Percentiles rank a stretch among this genome's conserved stretches.
phyloP scores from a whole-genome alignment of 2,888 invertebrate species.

The Meteorus cinctellus region DNA sequence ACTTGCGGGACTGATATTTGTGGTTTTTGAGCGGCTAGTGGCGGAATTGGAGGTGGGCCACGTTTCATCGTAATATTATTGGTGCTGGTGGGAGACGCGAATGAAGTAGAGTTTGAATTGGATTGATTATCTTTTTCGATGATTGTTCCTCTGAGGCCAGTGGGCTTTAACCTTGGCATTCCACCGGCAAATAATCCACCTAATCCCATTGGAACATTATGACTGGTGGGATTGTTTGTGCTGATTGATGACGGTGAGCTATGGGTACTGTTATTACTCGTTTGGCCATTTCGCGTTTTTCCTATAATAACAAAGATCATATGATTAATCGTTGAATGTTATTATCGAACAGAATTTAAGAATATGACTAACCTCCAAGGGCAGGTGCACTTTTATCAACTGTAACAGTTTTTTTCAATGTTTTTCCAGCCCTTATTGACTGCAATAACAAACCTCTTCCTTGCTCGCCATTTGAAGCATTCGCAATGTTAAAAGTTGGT shows the following conservation, averaged over 20 bases:
- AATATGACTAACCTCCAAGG: constrained; percentile 78
- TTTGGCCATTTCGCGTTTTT: constrained; percentile 66
- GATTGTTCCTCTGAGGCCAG: constrained; percentile 74
- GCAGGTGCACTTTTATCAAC: constrained; percentile 91
- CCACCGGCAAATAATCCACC: constrained; percentile 88
- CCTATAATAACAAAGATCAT: constrained; percentile 56
- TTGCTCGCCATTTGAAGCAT: constrained; percentile 74
- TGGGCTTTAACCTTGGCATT: constrained; percentile 87
- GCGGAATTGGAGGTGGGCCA: constrained; percentile 89
- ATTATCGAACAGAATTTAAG: not conserved
- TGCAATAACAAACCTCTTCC: constrained; percentile 83
- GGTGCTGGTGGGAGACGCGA: constrained; percentile 47
- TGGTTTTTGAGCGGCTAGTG: constrained; percentile 79
- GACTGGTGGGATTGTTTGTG: constrained; percentile 52
- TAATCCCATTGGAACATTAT: constrained; percentile 72
- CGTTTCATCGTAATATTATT: constrained; percentile 72
- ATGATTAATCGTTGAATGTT: not conserved
- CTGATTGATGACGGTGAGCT: constrained; percentile 22
- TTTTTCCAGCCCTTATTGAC: constrained; percentile 88
- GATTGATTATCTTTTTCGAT: constrained; percentile 50
- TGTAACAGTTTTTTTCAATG: constrained; percentile 89
- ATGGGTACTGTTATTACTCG: constrained; percentile 61
- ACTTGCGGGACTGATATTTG: constrained; percentile 77
- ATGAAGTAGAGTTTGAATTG: constrained; percentile 46
- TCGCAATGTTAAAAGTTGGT: constrained; percentile 75